phyloP scores from a whole-genome alignment of 2,113 vertebrate genomes.

The Dipodomys merriami region DNA sequence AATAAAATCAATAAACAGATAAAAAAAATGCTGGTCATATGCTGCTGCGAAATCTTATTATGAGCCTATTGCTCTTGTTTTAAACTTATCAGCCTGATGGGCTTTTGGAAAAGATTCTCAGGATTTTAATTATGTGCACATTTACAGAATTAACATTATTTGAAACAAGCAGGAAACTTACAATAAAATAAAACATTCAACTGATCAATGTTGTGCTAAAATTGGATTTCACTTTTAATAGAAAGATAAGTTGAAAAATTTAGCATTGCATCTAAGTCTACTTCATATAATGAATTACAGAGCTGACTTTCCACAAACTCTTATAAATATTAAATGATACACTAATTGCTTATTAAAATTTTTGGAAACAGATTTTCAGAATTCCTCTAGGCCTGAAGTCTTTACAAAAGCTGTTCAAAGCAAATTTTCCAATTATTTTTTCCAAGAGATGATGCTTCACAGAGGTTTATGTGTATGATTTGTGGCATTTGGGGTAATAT shows the following conservation, averaged over 20 bases:
- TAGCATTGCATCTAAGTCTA: not conserved
- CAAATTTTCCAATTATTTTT: not conserved
- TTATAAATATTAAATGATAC: not conserved
- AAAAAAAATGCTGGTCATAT: conserved; percentile 24
- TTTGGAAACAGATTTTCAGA: conserved; percentile 22
- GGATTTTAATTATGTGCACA: not conserved
- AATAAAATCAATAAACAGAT: not conserved
- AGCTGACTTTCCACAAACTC: not conserved
- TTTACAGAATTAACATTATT: not conserved
- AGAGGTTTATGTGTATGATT: not conserved
- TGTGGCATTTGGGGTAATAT: not conserved
- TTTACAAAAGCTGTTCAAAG: conserved; percentile 28
- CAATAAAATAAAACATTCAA: not conserved
- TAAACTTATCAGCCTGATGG: not conserved
- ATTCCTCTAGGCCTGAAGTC: not conserved
- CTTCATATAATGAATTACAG: not conserved
- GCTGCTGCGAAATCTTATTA: not conserved
- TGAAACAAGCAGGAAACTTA: not conserved
- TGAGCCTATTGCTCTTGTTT: not conserved
- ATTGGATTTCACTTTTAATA: not conserved
- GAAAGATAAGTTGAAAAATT: not conserved
- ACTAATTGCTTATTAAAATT: conserved; percentile 5
- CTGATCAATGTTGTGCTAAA: not conserved
- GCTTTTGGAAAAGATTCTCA: conserved; percentile 7
- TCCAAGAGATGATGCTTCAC: not conserved